These are phyloP conservation scores for Rhabdophis nuchalis DNA, from an alignment of 2,797 vertebrate genomes.

Conservation along the genomic window DNA sequence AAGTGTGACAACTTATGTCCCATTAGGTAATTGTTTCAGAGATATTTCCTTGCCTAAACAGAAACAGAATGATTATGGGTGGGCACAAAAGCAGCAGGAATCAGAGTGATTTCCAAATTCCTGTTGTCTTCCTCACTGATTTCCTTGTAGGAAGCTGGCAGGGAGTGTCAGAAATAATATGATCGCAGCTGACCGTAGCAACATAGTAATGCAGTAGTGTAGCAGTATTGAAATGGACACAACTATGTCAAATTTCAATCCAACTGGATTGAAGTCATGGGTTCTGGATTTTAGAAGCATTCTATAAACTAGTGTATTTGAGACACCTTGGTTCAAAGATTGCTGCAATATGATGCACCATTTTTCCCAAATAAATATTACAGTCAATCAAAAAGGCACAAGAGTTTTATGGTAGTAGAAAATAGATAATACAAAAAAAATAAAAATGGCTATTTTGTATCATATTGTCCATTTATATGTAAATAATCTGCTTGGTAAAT, in stretches of 20 bases:
- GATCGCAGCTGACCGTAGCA: background rate
- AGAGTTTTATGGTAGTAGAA: background rate
- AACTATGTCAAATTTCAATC: background rate
- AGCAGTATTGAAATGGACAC: background rate
- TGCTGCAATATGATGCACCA: background rate
- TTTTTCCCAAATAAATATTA: background rate
- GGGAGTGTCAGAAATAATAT: background rate
- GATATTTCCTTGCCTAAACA: background rate
- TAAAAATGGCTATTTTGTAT: background rate
- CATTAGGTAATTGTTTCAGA: background rate
- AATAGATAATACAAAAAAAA: background rate
- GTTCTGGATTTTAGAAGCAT: background rate
- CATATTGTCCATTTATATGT: background rate
- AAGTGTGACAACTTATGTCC: background rate
- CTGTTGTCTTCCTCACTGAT: background rate
- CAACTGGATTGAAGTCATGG: background rate
- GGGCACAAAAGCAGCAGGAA: background rate
- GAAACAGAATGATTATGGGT: background rate
- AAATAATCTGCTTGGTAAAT: background rate
- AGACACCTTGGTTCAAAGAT: background rate
- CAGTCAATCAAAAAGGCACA: background rate
- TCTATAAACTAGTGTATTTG: background rate
- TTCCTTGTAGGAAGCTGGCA: background rate
- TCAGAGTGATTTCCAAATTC: background rate
- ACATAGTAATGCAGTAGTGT: background rate